phyloP scores from a whole-genome alignment of 1,140 invertebrate genomes.

The Mactra quadrangularis region DNA sequence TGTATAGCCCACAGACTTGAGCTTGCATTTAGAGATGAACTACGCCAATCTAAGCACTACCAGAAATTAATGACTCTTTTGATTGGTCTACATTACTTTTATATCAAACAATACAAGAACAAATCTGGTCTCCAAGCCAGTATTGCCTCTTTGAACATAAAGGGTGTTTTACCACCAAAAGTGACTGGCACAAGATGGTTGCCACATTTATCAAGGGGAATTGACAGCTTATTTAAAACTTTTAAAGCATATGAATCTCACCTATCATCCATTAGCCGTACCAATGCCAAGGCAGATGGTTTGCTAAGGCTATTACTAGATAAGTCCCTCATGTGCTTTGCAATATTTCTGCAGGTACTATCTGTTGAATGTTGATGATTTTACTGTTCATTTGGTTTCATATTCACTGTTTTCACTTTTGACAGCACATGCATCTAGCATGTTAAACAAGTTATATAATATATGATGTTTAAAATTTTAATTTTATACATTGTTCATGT shows the following conservation, averaged over 20 bases:
- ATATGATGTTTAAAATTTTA: too few relatives aligned
- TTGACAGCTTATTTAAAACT: neutral
- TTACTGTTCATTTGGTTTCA: too few relatives aligned
- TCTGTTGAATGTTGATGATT: too few relatives aligned
- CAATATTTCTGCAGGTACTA: constrained; percentile 8
- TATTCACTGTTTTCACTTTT: neutral
- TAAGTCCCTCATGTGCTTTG: neutral
- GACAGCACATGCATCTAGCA: too few relatives aligned
- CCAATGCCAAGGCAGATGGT: constrained; percentile 5
- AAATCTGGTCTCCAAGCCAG: neutral
- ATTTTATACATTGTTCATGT: too few relatives aligned
- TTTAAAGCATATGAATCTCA: neutral
- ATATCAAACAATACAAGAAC: neutral
- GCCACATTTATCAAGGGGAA: neutral
- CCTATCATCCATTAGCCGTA: constrained; percentile 1
- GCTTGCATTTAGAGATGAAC: constrained; percentile 15
- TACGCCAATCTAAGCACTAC: neutral
- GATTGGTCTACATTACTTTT: constrained; percentile 6
- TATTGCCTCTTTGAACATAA: neutral
- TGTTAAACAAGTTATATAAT: too few relatives aligned
- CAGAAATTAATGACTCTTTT: neutral
- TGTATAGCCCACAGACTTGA: neutral
- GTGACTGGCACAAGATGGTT: constrained; percentile 15
- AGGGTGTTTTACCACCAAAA: neutral
- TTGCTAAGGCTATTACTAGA: neutral